Evolutionary conservation across 37 sponge, comb jelly and placozoan species (phyloP), one percentile per base, ranked within the genome.

Genomic region (Ephydatia muelleri): DNA sequence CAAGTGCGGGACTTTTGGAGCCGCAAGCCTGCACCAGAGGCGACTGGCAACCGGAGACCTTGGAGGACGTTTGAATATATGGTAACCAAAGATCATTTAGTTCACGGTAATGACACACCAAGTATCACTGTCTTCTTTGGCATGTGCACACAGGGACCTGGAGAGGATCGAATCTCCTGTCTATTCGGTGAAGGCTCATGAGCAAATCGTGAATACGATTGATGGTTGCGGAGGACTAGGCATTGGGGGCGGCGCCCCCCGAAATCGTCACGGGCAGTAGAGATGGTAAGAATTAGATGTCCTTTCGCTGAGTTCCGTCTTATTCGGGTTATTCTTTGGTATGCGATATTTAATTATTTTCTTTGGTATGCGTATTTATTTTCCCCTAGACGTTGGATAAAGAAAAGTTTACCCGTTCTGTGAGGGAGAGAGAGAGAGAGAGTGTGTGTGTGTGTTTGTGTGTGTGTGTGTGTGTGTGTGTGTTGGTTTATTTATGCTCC

Each of bases 191-290:
- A 93, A 91, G 70, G 97, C 83, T 38, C 99, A 99, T 73, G 78
- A 85, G 0, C 81, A 81, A 39, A 99, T 99, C 26, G 75, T 99
- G 33, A 99, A 99, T 73, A 38, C 86, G 1, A 92, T 99, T 12
- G 99, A 99, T 85, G 99, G 93, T 0, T 86, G 93, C 70, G 99
- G 97, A 6, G 99, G 99, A 2, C 85, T 99, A n/a, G 99, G 99
- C n/a, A 95, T 96, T 14, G 99, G 99, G 40, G 93, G 90, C 11
- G 99, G 99, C 16, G 99, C 99, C 68, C n/a, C 99, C 99, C 23
- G 99, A 99, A 73, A 89, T 99, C 34, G 95, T 95, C 19, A 99
- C 99, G 38, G 99, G 99, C 49, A 91, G 97, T 36, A 82, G 99
- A 83, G 99, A 99, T 73, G 99, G 99, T 95, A 65, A 70, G 89